Base-by-base conservation (phyloP, 2,888 invertebrate species). In the Autographa pulchrina region DNA sequence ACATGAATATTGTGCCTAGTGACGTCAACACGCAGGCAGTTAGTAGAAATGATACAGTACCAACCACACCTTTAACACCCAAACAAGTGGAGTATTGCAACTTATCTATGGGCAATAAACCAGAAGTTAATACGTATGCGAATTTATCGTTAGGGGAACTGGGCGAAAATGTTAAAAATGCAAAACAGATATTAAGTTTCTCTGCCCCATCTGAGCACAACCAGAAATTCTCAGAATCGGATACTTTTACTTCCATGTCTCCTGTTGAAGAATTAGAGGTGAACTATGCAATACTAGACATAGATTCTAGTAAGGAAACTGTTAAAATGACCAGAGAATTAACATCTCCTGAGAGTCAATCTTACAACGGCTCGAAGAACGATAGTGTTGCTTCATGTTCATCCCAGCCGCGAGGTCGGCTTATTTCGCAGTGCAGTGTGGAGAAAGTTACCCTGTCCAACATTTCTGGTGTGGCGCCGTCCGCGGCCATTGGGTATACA, bases 231-330 rank as follows among this genome's bases (percentile, higher is more conserved):
- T 94, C 94, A 4, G 95, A 95, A 81, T 94, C 93, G n/a, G 96
- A 95, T 73, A 93, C 93, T 43, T 92, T 92, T 74, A 88, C 91
- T 18, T 94, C 94, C 18, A 89, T 95, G 90, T 93, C 96, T 61
- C 92, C 93, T 38, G 90, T 94, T 35, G 92, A 94, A 85, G 92
- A 94, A 78, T 77, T 93, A 73, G 92, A 94, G 89, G 92, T 98
- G 0, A 98, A 98, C 91, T 98, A 98, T 93, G 98, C 98, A 7
- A 96, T 98, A 78, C 93, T 98, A 78, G 98, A 98, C 90, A 96
- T 98, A 86, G 97, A 97, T 83, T 94, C 95, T 13, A 96, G 94
- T 76, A 96, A 96, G 82, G 93, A 94, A 74, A 86, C 81, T 14
- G 65, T 76, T 13, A 91, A 90, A 82, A 68, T 78, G 1, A 69